phyloP scores from a whole-genome alignment of 1,140 invertebrate genomes.

The Drosophila ambigua region DNA sequence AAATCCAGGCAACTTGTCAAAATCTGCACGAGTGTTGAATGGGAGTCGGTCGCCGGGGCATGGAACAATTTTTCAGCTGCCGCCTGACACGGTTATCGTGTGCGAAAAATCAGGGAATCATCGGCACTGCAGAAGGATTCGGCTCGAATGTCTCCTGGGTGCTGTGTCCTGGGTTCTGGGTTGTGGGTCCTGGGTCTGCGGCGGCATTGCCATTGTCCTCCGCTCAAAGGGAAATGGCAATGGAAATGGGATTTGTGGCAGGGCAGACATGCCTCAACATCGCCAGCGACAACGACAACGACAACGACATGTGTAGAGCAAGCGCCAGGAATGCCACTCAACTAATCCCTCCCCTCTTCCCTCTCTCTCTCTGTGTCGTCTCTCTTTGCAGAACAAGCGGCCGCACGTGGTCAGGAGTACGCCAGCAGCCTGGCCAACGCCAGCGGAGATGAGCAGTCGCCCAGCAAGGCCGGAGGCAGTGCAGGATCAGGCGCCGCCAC shows the following conservation, averaged over 20 bases:
- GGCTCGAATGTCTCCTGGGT: constrained; percentile 53
- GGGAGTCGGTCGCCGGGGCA: constrained; percentile 33
- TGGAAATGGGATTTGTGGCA: constrained; percentile 54
- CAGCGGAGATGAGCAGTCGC: constrained; percentile 75
- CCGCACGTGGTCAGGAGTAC: constrained; percentile 75
- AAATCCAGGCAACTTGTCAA: constrained; percentile 72
- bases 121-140: neutral
- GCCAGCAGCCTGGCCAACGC: constrained; percentile 69
- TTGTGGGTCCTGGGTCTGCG: too few species aligned
- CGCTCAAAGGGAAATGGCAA: constrained; percentile 56
- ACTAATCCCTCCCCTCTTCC: constrained; percentile 15
- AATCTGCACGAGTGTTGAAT: constrained; percentile 56
- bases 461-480: constrained; percentile 55
- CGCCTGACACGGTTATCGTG: constrained; percentile 58
- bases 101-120: constrained; percentile 63
- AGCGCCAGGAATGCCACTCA: constrained; percentile 50
- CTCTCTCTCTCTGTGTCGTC: neutral
- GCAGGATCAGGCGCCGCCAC: constrained; percentile 5
- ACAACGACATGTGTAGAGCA: constrained; percentile 66
- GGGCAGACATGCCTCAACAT: constrained; percentile 11
- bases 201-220: constrained; percentile 45
- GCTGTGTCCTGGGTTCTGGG: too few species aligned
- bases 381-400: constrained; percentile 67
- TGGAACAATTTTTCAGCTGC: constrained; percentile 75
- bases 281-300: constrained; percentile 3